A percentile compares a stretch with the other conserved stretches of the same genome.
These are phyloP conservation scores for Priocnemis perturbator DNA, from an alignment of 2,888 invertebrate species.

Conservation along the genomic window DNA sequence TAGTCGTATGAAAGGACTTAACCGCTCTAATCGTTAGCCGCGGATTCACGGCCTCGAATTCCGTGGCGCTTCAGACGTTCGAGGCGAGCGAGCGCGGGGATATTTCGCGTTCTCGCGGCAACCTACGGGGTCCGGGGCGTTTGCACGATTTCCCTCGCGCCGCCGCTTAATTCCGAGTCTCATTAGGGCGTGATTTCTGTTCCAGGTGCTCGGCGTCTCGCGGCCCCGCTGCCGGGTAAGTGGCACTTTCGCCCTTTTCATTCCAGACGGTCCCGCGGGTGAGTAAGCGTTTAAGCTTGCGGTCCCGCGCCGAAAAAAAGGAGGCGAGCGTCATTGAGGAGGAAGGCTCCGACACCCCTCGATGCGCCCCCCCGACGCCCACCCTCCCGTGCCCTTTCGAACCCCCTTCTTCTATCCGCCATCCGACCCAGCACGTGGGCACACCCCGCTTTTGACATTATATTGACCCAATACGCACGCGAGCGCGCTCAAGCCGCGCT, in stretches of 20 bases:
- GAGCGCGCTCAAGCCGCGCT: conserved; percentile 40
- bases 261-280: conserved; percentile 46
- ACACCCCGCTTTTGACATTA: conserved; percentile 52
- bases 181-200: conserved; percentile 56
- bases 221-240: conserved; percentile 45
- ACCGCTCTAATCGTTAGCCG: too few relatives aligned
- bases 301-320: conserved; percentile 22
- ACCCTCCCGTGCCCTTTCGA: background rate
- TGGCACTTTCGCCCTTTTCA: conserved; percentile 53
- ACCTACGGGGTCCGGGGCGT: too few relatives aligned
- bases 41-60: too few relatives aligned
- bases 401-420: background rate
- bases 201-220: conserved; percentile 51
- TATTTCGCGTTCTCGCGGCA: background rate
- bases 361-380: background rate
- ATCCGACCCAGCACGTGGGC: conserved; percentile 24
- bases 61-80: too few relatives aligned
- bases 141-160: conserved; percentile 5
- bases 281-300: conserved; percentile 55
- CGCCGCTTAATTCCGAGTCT: conserved; percentile 45
- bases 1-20: too few relatives aligned
- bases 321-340: conserved; percentile 14
- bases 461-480: conserved; percentile 50
- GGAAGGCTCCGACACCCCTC: background rate
- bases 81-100: too few relatives aligned